Evolutionary conservation across 2,113 vertebrate genomes (phyloP).

Genomic region (Peucedramus taeniatus): DNA sequence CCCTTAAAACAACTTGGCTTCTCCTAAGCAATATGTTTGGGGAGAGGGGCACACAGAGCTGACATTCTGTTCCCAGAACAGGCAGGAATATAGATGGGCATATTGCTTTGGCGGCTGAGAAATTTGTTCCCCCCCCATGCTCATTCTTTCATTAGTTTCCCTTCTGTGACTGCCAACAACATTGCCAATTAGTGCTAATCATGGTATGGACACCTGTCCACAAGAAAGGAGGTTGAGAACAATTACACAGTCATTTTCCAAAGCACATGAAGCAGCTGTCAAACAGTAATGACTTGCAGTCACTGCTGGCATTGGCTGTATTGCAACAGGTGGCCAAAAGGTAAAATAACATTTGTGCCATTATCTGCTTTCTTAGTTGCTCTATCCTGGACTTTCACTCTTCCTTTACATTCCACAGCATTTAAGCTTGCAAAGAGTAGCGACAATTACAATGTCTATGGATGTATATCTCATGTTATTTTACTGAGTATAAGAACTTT

Average conservation of each 20-base stretch:
- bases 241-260: slow-evolving; percentile 41
- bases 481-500: background rate
- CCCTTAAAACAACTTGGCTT: background rate
- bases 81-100: background rate
- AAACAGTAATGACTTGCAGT: slow-evolving; percentile 27
- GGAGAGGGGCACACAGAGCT: background rate
- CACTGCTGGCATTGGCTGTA: background rate
- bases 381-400: background rate
- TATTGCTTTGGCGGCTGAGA: background rate
- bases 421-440: background rate
- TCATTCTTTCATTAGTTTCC: slow-evolving; percentile 26
- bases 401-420: background rate
- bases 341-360: background rate
- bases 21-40: background rate
- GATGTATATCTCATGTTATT: background rate
- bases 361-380: background rate
- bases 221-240: slow-evolving; percentile 15
- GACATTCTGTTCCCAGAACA: background rate
- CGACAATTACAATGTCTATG: background rate
- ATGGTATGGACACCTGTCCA: slow-evolving; percentile 55
- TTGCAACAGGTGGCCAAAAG: slow-evolving; percentile 33
- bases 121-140: background rate
- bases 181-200: slow-evolving; percentile 55
- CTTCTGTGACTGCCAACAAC: slow-evolving; percentile 25
- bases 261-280: slow-evolving; percentile 42